Conservation (phyloP, 2,888 invertebrate genomes). For the Cephus spinipes region DNA sequence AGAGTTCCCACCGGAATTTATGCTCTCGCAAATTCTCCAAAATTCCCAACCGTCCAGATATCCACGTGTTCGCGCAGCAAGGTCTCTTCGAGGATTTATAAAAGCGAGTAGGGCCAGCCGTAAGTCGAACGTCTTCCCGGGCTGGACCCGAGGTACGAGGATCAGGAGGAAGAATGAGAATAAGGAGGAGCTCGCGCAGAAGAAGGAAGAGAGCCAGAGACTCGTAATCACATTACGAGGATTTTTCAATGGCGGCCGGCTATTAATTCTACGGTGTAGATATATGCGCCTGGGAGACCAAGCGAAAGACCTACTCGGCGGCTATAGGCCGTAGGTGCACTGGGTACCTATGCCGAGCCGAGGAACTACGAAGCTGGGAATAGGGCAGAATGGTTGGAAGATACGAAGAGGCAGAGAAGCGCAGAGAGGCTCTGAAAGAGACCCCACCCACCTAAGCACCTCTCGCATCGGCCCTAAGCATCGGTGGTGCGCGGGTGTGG, state of each 20-base stretch:
- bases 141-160: constrained; percentile 11
- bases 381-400: background rate
- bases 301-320: background rate
- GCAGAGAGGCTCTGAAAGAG: background rate
- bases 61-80: background rate
- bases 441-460: constrained; percentile 7
- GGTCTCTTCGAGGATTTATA: background rate
- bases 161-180: constrained; percentile 17
- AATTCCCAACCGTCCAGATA: constrained; percentile 36
- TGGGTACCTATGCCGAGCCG: background rate
- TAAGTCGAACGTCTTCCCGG: background rate
- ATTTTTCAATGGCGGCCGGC: constrained; percentile 57
- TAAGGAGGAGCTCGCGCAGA: constrained; percentile 21
- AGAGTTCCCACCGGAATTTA: constrained; percentile 39
- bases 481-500: constrained; percentile 63
- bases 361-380: background rate
- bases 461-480: constrained; percentile 40
- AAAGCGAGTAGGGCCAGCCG: background rate
- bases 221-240: constrained; percentile 62
- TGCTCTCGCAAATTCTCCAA: constrained; percentile 49
- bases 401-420: background rate
- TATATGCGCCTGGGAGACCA: constrained; percentile 33
- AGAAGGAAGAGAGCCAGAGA: constrained; percentile 47
- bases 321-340: background rate
- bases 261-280: constrained; percentile 63